Conservation (phyloP, 2,888 invertebrate genomes). For the Lamproptera curius region DNA sequence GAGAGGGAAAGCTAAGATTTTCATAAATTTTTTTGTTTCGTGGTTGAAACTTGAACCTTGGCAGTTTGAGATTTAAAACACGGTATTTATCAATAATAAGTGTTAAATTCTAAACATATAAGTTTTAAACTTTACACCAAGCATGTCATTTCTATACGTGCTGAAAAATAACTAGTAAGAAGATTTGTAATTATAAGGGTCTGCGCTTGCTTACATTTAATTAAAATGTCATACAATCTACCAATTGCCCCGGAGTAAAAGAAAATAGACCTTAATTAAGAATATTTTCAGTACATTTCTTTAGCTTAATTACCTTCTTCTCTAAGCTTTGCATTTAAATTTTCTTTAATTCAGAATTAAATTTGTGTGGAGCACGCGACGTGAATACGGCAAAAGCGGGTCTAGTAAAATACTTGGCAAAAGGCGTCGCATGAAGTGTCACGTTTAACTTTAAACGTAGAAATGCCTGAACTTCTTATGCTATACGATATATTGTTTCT, state of each 20-base stretch:
- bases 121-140: no score
- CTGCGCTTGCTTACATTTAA: neutral
- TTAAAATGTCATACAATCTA: slow-evolving; percentile 6
- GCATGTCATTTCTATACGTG: no score
- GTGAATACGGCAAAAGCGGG: slow-evolving; percentile 29
- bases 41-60: no score
- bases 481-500: neutral
- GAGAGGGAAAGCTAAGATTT: no score
- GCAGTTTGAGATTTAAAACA: no score
- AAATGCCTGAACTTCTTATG: no score
- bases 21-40: no score
- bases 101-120: no score
- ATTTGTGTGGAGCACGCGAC: slow-evolving; percentile 50
- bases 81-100: no score
- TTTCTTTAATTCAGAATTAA: slow-evolving; percentile 57
- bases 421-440: slow-evolving; percentile 25
- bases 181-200: no score
- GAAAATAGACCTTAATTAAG: slow-evolving; percentile 42
- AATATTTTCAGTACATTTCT: slow-evolving; percentile 59
- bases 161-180: no score
- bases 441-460: slow-evolving; percentile 14
- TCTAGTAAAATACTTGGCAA: slow-evolving; percentile 22
- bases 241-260: slow-evolving; percentile 10
- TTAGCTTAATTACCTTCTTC: slow-evolving; percentile 56
- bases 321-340: slow-evolving; percentile 72